These are phyloP conservation scores for Anthoscopus minutus DNA, from an alignment of 2,113 vertebrate genomes.

Conservation along the genomic window DNA sequence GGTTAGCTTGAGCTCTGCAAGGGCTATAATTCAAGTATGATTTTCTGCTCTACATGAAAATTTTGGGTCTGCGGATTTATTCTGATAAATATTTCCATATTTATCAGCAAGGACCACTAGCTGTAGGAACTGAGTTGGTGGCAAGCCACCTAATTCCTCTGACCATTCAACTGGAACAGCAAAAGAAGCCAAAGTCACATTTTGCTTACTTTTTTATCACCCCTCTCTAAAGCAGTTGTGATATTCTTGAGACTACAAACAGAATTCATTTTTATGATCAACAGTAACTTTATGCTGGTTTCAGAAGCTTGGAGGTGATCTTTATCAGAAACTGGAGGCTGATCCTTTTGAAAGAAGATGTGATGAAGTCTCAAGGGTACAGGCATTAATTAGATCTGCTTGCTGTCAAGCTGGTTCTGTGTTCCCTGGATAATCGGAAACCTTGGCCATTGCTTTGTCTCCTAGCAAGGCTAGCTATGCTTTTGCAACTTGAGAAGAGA, in stretches of 20 bases:
- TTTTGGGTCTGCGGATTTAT: neutral
- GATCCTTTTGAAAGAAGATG: neutral
- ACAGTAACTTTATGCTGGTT: neutral
- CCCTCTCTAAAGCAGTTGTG: neutral
- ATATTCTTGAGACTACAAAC: neutral
- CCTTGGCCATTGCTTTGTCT: neutral
- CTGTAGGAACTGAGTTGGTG: neutral
- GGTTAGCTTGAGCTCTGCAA: neutral
- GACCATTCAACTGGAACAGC: neutral
- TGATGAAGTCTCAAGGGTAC: neutral
- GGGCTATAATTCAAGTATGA: neutral
- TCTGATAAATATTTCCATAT: too few relatives aligned
- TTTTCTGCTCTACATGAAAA: neutral
- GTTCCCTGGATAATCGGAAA: neutral
- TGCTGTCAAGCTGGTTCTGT: neutral
- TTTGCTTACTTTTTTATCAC: neutral
- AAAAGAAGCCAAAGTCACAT: neutral
- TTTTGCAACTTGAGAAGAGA: neutral
- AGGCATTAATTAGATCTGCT: neutral
- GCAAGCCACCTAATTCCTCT: neutral
- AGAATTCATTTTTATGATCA: neutral
- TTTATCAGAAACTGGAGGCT: neutral
- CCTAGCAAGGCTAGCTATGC: neutral
- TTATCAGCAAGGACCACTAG: neutral
- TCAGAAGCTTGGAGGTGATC: neutral